Base-by-base conservation (phyloP, 2,888 invertebrate species). In the Rhamphomyia laevipes region DNA sequence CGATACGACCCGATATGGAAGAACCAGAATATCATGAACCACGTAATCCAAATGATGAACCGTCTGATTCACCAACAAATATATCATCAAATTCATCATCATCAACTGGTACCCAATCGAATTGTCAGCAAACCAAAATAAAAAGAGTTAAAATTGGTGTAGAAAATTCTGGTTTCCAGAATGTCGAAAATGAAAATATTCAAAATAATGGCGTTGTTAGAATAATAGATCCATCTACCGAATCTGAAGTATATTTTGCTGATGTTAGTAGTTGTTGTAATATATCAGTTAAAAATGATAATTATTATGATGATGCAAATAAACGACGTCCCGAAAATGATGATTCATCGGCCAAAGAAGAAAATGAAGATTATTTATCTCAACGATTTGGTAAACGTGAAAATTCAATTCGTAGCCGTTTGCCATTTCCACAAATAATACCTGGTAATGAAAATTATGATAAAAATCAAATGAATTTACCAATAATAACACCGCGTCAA, bases 191-290 rank as follows among this genome's bases (percentile, higher is more conserved):
- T 45, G 57, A 17, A 35, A 51, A 49, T 4, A 55, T 57, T 12
- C 55, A 56, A 16, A 59, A 59, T 42, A 52, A 50, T 9, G 51
- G 51, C 16, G 58, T 67, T 51, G 50, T 50, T 1, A 57, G 56
- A 21, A 51, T 54, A 27, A 52, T 69, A 12, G 82, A 81, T 60
- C 77, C 80, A 23, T 42, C 42, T 17, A 77, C 85, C 0, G 88
- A 88, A 61, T 86, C 86, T 0, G 89, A 89, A 63, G 81, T 89
- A 0, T 89, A 89, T 63, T 89, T 89, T 60, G 88, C 87, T 0
- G 88, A 89, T 57, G 88, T 87, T 0, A 87, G 87, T 23, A 86
- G 86, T 51, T 88, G 88, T 60, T 88, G 87, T 60, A 84, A 84
- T 59, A 81, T 82, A 45, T 84, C 84, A 4, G 76, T 84, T 1